Evolutionary conservation across 2,113 vertebrate genomes (phyloP).

Genomic region (Macheiramphus alcinus): DNA sequence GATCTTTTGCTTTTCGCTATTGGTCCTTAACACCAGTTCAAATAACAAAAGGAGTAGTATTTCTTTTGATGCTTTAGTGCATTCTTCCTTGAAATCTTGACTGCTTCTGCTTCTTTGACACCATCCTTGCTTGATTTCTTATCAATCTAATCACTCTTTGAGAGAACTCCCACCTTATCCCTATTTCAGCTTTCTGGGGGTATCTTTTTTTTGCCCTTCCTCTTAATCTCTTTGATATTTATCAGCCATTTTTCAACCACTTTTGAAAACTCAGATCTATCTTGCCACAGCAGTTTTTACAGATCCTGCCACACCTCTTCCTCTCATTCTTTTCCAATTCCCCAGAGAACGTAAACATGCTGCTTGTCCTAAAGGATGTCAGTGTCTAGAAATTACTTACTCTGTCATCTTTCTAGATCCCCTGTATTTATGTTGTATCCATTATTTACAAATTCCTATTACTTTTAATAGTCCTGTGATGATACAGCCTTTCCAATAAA

Average conservation of each 20-base stretch:
- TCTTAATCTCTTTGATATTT: not conserved
- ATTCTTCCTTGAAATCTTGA: not conserved
- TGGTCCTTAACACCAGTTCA: not conserved
- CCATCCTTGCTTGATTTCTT: not conserved
- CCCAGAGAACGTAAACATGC: not conserved
- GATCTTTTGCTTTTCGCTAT: not conserved
- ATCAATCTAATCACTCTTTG: not conserved
- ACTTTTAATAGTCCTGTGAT: not conserved
- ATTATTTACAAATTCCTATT: not conserved
- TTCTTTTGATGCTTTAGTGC: not conserved
- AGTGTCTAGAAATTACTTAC: not conserved
- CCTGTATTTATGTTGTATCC: not conserved
- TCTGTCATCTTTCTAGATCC: not conserved
- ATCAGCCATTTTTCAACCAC: not conserved
- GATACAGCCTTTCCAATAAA: not conserved
- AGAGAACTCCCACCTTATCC: not conserved
- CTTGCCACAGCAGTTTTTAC: not conserved
- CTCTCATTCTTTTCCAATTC: not conserved
- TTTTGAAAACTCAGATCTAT: not conserved
- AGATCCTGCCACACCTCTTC: constrained; percentile 30
- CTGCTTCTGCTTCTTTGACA: not conserved
- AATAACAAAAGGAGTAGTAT: not conserved
- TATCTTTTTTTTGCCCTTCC: not conserved
- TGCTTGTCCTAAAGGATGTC: not conserved
- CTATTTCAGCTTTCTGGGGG: not conserved